phyloP scores from a whole-genome alignment of 2,113 vertebrate species.

The Tor tambroides region DNA sequence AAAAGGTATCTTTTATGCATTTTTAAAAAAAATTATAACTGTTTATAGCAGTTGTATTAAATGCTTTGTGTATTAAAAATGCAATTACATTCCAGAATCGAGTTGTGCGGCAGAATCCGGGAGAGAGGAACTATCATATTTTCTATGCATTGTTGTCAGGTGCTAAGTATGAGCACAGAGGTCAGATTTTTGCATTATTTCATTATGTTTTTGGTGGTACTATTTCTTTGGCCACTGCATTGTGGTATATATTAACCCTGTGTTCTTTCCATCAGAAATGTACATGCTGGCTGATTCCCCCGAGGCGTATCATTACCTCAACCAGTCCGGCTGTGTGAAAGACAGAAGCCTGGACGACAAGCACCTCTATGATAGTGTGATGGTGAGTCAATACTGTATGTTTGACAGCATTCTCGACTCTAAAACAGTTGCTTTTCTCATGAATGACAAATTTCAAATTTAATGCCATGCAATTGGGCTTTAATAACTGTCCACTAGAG shows the following conservation, averaged over 20 bases:
- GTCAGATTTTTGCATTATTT: conserved; percentile 63
- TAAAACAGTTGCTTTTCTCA: background rate
- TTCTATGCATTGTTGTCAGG: conserved; percentile 88
- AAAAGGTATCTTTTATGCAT: conserved; percentile 77
- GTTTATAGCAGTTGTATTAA: background rate
- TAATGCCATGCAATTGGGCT: background rate
- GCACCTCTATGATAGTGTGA: conserved; percentile 85
- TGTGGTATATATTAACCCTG: background rate
- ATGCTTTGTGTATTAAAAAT: background rate
- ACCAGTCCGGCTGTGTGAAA: conserved; percentile 83
- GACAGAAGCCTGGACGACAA: conserved; percentile 83
- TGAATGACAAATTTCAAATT: too few species aligned
- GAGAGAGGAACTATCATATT: conserved; percentile 91
- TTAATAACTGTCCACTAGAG: conserved; percentile 57
- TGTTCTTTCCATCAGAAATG: conserved; percentile 74
- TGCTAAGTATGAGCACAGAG: conserved; percentile 80
- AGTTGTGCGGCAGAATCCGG: conserved; percentile 87
- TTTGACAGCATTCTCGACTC: background rate
- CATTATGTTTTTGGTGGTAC: too few species aligned
- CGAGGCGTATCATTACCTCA: conserved; percentile 83
- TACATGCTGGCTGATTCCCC: conserved; percentile 81
- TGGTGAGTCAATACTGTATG: conserved; percentile 75
- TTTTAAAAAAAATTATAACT: background rate
- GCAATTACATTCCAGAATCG: conserved; percentile 80
- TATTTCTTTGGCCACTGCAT: background rate